Percentiles rank a stretch among this genome's conserved stretches.
Evolutionary conservation across 2,113 vertebrate species (phyloP).

Genomic region (Salvelinus sp.): DNA sequence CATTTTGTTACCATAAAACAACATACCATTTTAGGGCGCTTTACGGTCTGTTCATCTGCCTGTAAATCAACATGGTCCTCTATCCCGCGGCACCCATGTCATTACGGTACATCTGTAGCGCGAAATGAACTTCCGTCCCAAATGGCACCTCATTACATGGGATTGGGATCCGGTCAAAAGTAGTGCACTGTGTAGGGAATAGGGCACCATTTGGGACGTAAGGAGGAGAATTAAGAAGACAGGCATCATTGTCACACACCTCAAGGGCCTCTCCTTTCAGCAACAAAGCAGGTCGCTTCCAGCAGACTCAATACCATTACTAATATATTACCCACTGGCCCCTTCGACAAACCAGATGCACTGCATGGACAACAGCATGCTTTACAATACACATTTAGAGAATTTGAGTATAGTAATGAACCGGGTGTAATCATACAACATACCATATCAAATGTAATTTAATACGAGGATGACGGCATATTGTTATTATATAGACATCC

Average conservation of each 20-base stretch:
- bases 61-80: neutral
- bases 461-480: no score
- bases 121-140: neutral
- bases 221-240: neutral
- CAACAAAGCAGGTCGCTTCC: slow-evolving; percentile 32
- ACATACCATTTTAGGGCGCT: neutral
- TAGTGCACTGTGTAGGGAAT: no score
- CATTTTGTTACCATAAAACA: neutral
- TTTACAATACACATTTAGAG: neutral
- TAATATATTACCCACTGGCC: slow-evolving; percentile 40
- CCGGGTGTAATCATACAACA: slow-evolving; percentile 1
- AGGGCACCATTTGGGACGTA: no score
- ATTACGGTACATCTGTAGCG: neutral
- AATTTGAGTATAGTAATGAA: neutral
- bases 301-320: slow-evolving; percentile 22
- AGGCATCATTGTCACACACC: slow-evolving; percentile 1
- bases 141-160: no score
- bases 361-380: slow-evolving; percentile 18
- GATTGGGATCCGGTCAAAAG: no score
- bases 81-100: neutral
- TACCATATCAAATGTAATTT: neutral
- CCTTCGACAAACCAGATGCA: neutral
- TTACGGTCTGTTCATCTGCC: neutral
- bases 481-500: no score
- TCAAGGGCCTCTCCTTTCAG: slow-evolving; percentile 44